Base-by-base conservation (phyloP, 2,888 invertebrate genomes). In the Rhopalosiphum nymphaeae region DNA sequence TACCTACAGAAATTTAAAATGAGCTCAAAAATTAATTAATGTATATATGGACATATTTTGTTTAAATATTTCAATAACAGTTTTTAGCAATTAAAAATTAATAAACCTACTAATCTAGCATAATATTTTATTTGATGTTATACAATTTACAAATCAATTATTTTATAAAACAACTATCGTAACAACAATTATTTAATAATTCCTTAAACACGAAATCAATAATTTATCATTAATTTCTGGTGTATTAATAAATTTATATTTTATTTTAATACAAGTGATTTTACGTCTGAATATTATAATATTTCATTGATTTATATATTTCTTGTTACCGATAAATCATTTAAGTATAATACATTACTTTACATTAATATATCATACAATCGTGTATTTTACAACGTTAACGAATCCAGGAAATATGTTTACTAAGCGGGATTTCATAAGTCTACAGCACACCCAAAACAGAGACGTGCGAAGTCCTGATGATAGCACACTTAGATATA, bases 401-500 rank as follows among this genome's bases (percentile, higher is more conserved):
- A 91, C 56, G 11, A 92, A 42, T 53, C n/a, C 29, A 86, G n/a
- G 10, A 67, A 93, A 56, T 44, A 9, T n/a, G 67, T 44, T n/a
- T 56, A 36, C 7, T 13, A n/a, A 56, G 46, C 29, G 56, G 46
- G 36, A 67, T 91, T 94, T 91, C 94, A 86, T 85, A 89, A 89
- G 26, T 16, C 36, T 49, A 91, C 16, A 61, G 85, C 61, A 91
- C 91, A 91, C 91, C 91, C 94, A 67, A 94, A 94, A 86, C 86
- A 67, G 36, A 61, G 86, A 91, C 86, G 94, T 67, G 94, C 90
- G 42, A 94, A 94, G 86, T 61, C 49, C 46, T 42, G 85, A 86
- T 16, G 94, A 94, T 94, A 94, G 49, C 94, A 94, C 85, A 94
- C 94, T 94, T 94, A 94, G 94, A 93, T 93, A 93, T 53, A 49